These are phyloP conservation scores for Acestrorhynchus altus DNA, from an alignment of 2,797 vertebrate species.

Conservation along the genomic window DNA sequence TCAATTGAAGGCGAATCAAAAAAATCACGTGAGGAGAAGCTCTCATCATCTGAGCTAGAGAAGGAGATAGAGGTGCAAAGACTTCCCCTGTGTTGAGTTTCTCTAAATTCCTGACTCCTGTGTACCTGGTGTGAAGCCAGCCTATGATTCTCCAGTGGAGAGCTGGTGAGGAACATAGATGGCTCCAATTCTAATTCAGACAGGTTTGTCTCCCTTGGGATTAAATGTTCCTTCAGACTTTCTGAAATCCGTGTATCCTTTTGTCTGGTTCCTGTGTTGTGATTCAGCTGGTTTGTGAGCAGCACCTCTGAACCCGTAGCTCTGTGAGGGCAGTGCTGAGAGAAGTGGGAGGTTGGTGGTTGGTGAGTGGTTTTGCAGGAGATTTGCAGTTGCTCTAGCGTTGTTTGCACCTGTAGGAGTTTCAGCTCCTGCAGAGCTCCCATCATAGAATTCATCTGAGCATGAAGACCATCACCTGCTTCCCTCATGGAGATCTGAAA, in stretches of 20 bases:
- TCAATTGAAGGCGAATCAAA: not conserved
- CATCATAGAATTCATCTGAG: conserved; percentile 85
- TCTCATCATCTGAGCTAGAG: conserved; percentile 51
- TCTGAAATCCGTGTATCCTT: conserved; percentile 18
- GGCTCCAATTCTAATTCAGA: conserved; percentile 40
- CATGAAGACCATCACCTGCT: conserved; percentile 73
- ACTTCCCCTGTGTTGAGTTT: conserved; percentile 44
- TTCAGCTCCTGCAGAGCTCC: conserved; percentile 82
- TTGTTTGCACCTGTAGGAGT: conserved; percentile 68
- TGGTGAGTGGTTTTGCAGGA: conserved; percentile 49
- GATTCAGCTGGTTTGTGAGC: conserved; percentile 10
- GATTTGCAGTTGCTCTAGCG: conserved; percentile 63
- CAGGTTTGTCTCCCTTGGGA: conserved; percentile 17
- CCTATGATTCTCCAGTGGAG: conserved; percentile 43
- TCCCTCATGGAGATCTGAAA: conserved; percentile 83
- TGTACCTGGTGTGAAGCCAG: not conserved
- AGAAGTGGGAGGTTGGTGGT: conserved; percentile 44
- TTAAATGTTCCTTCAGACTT: not conserved
- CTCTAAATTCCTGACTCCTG: conserved; percentile 21
- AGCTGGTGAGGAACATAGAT: conserved; percentile 49
- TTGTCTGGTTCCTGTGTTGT: conserved; percentile 18
- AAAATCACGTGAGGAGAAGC: conserved; percentile 21
- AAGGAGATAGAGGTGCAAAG: conserved; percentile 56
- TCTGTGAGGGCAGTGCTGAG: conserved; percentile 59
- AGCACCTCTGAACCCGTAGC: not conserved